These are phyloP conservation scores for Lydus trimaculatus DNA, from an alignment of 2,888 invertebrate genomes.

Conservation along the genomic window DNA sequence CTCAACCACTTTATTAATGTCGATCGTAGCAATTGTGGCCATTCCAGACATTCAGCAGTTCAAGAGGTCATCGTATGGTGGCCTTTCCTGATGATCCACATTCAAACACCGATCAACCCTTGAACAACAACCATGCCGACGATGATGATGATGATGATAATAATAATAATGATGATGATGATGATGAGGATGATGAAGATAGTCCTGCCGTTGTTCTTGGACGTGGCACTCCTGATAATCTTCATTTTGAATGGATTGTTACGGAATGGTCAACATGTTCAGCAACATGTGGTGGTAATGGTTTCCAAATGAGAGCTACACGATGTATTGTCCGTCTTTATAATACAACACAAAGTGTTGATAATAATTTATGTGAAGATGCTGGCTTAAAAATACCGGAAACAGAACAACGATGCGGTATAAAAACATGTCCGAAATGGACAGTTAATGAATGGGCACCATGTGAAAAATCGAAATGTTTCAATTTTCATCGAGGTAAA, in stretches of 20 bases:
- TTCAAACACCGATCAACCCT: constrained; percentile 58
- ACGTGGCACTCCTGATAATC: constrained; percentile 58
- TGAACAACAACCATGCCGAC: constrained; percentile 36
- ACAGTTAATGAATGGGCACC: constrained; percentile 72
- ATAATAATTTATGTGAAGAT: constrained; percentile 73
- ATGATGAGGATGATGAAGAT: constrained; percentile 40
- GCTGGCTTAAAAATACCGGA: constrained; percentile 71
- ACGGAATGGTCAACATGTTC: constrained; percentile 89
- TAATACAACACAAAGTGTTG: constrained; percentile 67
- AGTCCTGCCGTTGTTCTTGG: constrained; percentile 53
- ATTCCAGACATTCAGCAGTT: constrained; percentile 77
- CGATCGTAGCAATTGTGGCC: constrained; percentile 82
- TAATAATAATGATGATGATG: constrained; percentile 53
- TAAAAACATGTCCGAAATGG: constrained; percentile 78
- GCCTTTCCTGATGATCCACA: constrained; percentile 60
- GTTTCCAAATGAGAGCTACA: constrained; percentile 74
- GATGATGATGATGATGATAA: constrained; percentile 52
- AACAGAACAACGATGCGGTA: constrained; percentile 71
- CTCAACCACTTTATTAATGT: constrained; percentile 50
- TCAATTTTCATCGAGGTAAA: constrained; percentile 73
- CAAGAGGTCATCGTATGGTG: constrained; percentile 74
- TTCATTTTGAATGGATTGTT: constrained; percentile 80
- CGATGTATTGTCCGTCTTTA: constrained; percentile 73
- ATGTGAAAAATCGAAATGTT: constrained; percentile 77
- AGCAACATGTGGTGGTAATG: constrained; percentile 80